phyloP scores from a whole-genome alignment of 2,888 invertebrate species.

The Sympetrum striolatum region DNA sequence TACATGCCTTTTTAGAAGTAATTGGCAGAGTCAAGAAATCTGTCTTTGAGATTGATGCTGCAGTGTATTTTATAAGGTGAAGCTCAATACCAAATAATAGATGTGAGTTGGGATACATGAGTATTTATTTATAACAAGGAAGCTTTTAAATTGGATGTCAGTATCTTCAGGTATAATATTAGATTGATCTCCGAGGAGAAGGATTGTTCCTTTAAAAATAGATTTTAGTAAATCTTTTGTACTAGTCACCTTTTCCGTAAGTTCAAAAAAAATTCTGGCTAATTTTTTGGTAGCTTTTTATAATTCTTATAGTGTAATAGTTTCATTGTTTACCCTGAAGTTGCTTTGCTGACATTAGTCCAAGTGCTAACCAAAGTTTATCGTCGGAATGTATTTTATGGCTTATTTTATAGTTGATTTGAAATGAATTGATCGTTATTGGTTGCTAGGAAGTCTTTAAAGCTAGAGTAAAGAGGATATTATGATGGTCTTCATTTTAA shows the following conservation, averaged over 20 bases:
- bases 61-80: neutral
- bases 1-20: neutral
- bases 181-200: neutral
- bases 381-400: no score
- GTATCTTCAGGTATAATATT: neutral
- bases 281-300: neutral
- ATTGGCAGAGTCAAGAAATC: neutral
- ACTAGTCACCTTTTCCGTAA: neutral
- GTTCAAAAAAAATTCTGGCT: neutral
- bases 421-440: no score
- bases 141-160: neutral
- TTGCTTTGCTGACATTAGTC: no score
- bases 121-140: neutral
- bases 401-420: no score
- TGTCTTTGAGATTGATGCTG: neutral
- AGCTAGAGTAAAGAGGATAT: no score
- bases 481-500: no score
- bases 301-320: no score
- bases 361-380: no score
- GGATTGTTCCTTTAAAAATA: neutral
- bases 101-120: neutral
- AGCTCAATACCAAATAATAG: neutral
- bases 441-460: no score
- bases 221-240: neutral
- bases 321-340: no score